A percentile compares a stretch with the other conserved stretches of the same genome.
Conservation (phyloP, 2,797 vertebrate genomes). For the Trachops cirrhosus region DNA sequence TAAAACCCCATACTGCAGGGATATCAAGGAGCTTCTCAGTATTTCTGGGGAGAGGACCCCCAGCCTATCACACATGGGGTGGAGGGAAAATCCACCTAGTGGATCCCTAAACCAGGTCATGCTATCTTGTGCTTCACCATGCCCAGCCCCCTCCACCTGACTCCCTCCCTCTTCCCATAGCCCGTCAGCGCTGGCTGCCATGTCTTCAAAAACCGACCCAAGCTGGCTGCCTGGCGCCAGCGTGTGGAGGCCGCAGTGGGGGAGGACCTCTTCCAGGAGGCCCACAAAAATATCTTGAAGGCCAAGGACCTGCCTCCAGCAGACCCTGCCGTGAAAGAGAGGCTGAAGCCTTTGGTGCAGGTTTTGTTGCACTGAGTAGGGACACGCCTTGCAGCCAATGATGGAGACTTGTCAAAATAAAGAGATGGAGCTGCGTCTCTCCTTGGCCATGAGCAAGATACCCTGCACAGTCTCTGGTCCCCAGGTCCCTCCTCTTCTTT, state of each 20-base stretch:
- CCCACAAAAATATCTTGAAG: slow-evolving; percentile 77
- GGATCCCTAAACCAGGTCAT: neutral
- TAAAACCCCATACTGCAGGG: neutral
- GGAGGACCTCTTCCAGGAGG: slow-evolving; percentile 82
- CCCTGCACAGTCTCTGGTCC: neutral
- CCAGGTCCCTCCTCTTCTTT: neutral
- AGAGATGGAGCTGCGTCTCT: neutral
- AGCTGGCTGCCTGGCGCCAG: slow-evolving; percentile 82
- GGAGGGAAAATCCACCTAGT: neutral
- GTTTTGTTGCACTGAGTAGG: neutral
- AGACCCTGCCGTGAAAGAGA: slow-evolving; percentile 39
- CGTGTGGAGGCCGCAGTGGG: slow-evolving; percentile 80
- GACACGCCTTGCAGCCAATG: neutral
- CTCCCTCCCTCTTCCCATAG: slow-evolving; percentile 67
- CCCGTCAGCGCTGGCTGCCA: slow-evolving; percentile 81
- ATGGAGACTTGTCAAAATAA: neutral
- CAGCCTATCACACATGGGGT: neutral
- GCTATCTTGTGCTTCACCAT: neutral
- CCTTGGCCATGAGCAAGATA: neutral
- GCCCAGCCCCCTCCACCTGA: neutral
- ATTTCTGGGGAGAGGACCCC: neutral
- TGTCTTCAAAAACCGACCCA: slow-evolving; percentile 80
- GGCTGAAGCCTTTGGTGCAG: neutral
- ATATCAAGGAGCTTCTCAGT: neutral
- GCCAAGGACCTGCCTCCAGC: slow-evolving; percentile 54